Evolutionary conservation across 2,888 invertebrate genomes (phyloP).

Genomic region (Netelia virgata): DNA sequence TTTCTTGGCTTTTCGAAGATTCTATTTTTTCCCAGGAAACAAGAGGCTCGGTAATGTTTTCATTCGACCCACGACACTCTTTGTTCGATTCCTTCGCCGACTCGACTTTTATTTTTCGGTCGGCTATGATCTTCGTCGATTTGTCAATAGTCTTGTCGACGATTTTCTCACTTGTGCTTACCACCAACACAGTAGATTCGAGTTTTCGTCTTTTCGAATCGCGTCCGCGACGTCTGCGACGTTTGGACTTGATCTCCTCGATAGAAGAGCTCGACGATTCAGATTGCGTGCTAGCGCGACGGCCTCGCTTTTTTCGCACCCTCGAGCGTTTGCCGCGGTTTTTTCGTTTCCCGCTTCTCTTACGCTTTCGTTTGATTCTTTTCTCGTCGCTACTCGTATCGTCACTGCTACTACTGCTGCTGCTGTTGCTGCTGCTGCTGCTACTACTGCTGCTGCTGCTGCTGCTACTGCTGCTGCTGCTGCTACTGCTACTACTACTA

Average conservation of each 20-base stretch:
- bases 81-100: slow-evolving; percentile 5
- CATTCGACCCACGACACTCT: slow-evolving; percentile 21
- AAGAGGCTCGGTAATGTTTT: slow-evolving; percentile 1
- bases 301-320: slow-evolving; percentile 77
- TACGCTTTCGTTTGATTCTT: slow-evolving; percentile 72
- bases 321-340: slow-evolving; percentile 77
- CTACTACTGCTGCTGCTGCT: slow-evolving; percentile 69
- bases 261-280: slow-evolving; percentile 78
- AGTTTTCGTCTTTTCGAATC: slow-evolving; percentile 58
- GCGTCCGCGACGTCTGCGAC: slow-evolving; percentile 48
- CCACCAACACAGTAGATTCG: slow-evolving; percentile 1
- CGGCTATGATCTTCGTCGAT: background rate
- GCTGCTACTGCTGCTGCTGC: slow-evolving; percentile 72
- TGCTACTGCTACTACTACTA: slow-evolving; percentile 66
- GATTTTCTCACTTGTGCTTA: slow-evolving; percentile 5
- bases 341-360: slow-evolving; percentile 75
- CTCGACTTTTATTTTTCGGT: slow-evolving; percentile 38
- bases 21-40: background rate
- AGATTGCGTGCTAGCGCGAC: slow-evolving; percentile 74
- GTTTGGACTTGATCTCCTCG: slow-evolving; percentile 52
- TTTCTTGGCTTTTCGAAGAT: background rate
- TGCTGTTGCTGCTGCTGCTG: slow-evolving; percentile 70
- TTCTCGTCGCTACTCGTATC: slow-evolving; percentile 78
- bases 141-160: slow-evolving; percentile 9
- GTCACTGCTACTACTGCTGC: slow-evolving; percentile 75